phyloP scores from a whole-genome alignment of 2,888 invertebrate genomes.

The Fissipunctia ypsillon region DNA sequence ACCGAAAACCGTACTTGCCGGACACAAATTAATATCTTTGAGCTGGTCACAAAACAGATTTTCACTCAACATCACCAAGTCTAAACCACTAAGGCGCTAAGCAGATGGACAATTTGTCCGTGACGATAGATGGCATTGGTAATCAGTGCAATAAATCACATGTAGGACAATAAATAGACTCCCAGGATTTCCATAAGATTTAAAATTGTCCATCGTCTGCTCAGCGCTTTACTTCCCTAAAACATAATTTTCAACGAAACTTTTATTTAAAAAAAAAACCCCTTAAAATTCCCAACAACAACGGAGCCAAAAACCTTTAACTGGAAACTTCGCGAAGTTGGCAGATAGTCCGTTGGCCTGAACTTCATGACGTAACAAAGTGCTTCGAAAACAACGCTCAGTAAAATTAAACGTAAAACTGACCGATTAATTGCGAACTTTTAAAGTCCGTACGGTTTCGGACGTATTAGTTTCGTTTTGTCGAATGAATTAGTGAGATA shows the following conservation, averaged over 20 bases:
- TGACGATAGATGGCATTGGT: no score
- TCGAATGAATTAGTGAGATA: slow-evolving; percentile 10
- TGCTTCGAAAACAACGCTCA: slow-evolving; percentile 68
- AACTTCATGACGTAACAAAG: slow-evolving; percentile 75
- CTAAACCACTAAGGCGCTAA: no score
- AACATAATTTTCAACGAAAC: background rate
- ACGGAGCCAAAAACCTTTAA: slow-evolving; percentile 19
- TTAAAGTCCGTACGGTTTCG: background rate
- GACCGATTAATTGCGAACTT: slow-evolving; percentile 37
- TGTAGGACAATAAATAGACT: no score
- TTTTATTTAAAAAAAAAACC: background rate
- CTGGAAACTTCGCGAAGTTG: slow-evolving; percentile 63
- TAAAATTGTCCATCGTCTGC: no score
- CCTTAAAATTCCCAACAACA: background rate
- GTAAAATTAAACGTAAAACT: slow-evolving; percentile 67
- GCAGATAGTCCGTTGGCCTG: slow-evolving; percentile 70
- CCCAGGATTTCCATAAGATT: no score
- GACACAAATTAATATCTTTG: background rate
- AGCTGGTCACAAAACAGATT: background rate
- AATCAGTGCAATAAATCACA: no score
- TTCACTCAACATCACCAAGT: background rate
- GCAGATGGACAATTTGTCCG: no score
- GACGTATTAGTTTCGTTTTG: slow-evolving; percentile 8
- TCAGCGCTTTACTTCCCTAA: background rate
- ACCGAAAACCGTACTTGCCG: background rate